Conservation (phyloP, 2,797 vertebrate genomes). For the Acanthopagrus latus region DNA sequence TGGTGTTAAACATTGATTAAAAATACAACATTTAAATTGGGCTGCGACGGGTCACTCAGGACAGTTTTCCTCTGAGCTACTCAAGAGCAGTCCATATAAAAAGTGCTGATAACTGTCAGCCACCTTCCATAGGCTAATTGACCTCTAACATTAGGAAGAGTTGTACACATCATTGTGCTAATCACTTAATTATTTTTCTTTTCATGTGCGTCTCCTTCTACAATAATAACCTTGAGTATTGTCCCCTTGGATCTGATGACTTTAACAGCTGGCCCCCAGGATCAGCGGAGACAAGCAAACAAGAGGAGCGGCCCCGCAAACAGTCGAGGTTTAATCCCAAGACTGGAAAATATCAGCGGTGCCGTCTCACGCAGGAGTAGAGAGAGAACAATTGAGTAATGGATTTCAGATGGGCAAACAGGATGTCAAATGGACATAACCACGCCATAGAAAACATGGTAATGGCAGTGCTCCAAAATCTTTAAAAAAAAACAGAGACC, state of each 20-base stretch:
- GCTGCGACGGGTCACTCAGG: no score
- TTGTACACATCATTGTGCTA: neutral
- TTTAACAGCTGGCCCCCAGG: conserved; percentile 48
- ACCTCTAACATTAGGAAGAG: conserved; percentile 4
- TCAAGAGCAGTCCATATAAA: neutral
- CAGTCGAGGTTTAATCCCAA: conserved; percentile 14
- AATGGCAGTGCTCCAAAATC: conserved; percentile 39
- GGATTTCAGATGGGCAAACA: conserved; percentile 47
- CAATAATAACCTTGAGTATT: neutral
- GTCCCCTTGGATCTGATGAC: conserved; percentile 33
- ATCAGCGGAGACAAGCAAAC: conserved; percentile 28
- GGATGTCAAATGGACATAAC: conserved; percentile 40
- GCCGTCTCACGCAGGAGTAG: conserved; percentile 15
- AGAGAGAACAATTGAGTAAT: conserved; percentile 64
- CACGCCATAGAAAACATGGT: conserved; percentile 33
- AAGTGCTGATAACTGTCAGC: neutral
- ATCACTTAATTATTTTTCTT: neutral
- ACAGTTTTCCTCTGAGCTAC: neutral
- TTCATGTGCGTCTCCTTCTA: neutral
- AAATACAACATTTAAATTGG: neutral
- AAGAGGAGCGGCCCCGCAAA: conserved; percentile 1
- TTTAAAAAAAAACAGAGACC: conserved; percentile 26
- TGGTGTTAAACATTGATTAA: neutral
- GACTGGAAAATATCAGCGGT: conserved; percentile 37
- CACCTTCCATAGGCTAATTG: neutral